These are phyloP conservation scores for Magallana nippona DNA, from an alignment of 2,888 invertebrate species.

Conservation along the genomic window DNA sequence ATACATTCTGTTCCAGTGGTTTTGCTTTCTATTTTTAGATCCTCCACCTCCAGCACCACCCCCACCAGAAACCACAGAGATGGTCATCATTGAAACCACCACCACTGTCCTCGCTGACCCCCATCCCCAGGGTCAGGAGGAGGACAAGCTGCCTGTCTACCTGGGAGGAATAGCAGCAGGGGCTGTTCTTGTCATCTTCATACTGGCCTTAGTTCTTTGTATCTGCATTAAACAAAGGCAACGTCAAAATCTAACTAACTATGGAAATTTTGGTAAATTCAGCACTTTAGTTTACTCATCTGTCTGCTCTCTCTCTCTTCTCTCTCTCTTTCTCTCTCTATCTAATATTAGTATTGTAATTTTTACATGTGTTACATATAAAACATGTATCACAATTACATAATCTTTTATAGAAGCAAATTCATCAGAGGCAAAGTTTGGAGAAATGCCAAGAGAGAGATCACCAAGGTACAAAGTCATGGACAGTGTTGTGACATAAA, in stretches of 20 bases:
- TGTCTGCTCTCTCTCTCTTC: no score
- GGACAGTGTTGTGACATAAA: no score
- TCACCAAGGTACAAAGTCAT: constrained; percentile 35
- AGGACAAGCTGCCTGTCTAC: constrained; percentile 53
- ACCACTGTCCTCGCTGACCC: not conserved
- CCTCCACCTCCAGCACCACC: constrained; percentile 28
- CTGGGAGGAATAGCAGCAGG: constrained; percentile 62
- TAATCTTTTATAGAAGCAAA: not conserved
- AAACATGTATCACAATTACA: not conserved
- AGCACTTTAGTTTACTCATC: no score
- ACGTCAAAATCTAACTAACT: constrained; percentile 20
- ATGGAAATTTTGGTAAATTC: constrained; percentile 37
- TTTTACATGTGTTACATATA: no score
- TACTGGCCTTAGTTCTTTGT: constrained; percentile 58
- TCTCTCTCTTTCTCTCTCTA: no score
- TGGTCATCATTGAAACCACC: not conserved
- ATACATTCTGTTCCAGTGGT: no score
- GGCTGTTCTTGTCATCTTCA: constrained; percentile 56
- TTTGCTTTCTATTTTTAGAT: not conserved
- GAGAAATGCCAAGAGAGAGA: constrained; percentile 33
- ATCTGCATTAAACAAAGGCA: constrained; percentile 45
- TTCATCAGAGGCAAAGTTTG: constrained; percentile 36
- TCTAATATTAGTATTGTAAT: no score
- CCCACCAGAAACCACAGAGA: constrained; percentile 3
- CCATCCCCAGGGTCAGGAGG: constrained; percentile 28